Conservation (phyloP, 2,888 invertebrate species). For the Doris montereyensis region DNA sequence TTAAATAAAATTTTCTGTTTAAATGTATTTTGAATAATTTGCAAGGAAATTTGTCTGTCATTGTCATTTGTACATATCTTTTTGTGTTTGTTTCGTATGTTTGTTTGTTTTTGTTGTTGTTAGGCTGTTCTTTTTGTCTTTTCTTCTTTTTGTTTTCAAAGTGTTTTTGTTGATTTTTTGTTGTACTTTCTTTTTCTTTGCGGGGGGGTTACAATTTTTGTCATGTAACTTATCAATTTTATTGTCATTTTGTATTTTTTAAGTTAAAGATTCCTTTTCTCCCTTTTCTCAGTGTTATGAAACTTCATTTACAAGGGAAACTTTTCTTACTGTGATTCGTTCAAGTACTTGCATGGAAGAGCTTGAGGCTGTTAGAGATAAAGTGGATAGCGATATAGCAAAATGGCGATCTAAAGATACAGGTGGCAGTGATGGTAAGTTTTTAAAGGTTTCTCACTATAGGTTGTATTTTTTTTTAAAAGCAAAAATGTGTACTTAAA, state of each 20-base stretch:
- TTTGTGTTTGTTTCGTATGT: too few relatives aligned
- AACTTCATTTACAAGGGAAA: conserved; percentile 83
- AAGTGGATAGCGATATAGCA: conserved; percentile 86
- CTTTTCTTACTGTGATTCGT: conserved; percentile 87
- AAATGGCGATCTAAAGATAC: conserved; percentile 84
- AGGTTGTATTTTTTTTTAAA: too few relatives aligned
- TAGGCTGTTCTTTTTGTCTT: too few relatives aligned
- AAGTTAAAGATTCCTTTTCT: not conserved
- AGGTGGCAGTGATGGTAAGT: conserved; percentile 83
- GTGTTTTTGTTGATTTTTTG: too few relatives aligned
- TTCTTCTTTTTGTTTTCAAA: too few relatives aligned
- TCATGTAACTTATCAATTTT: not conserved
- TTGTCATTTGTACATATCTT: too few relatives aligned
- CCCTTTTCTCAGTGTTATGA: conserved; percentile 82
- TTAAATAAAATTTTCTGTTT: too few relatives aligned
- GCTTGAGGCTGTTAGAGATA: conserved; percentile 83
- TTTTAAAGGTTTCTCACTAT: too few relatives aligned
- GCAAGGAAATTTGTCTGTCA: too few relatives aligned
- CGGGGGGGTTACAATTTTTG: not conserved
- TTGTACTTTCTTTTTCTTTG: not conserved
- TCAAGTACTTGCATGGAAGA: conserved; percentile 87
- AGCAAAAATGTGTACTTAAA: too few relatives aligned
- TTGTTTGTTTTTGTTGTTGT: too few relatives aligned
- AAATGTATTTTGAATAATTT: too few relatives aligned
- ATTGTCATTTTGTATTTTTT: not conserved